A percentile compares a stretch with the other conserved stretches of the same genome.
Conservation (phyloP, 2,113 vertebrate genomes). For the Clarias batrachus region DNA sequence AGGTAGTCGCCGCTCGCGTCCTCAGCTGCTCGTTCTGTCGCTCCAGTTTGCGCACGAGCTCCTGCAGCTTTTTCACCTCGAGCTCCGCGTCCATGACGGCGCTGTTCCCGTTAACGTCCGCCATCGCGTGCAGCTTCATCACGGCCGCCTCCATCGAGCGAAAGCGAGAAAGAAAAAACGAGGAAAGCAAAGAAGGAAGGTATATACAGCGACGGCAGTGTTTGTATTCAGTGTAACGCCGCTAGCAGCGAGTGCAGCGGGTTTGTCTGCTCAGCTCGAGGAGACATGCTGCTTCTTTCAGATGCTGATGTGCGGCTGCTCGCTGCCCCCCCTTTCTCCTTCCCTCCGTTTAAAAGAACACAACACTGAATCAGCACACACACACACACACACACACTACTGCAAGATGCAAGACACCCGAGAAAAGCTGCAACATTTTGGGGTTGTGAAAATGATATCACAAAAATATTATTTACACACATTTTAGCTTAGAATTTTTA, state of each 20-base stretch:
- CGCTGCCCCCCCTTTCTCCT: slow-evolving; percentile 43
- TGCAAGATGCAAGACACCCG: neutral
- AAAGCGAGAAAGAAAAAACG: neutral
- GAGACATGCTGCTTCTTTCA: slow-evolving; percentile 48
- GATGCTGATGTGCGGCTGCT: slow-evolving; percentile 50
- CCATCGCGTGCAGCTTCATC: slow-evolving; percentile 70
- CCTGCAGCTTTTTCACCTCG: slow-evolving; percentile 94
- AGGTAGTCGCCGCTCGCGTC: slow-evolving; percentile 77
- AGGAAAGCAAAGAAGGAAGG: neutral
- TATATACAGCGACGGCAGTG: slow-evolving; percentile 48
- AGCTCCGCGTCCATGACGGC: slow-evolving; percentile 82
- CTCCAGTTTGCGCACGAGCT: slow-evolving; percentile 90
- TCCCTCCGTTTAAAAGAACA: slow-evolving; percentile 41
- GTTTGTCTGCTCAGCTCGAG: neutral
- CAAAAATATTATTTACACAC: neutral
- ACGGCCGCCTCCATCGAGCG: slow-evolving; percentile 73
- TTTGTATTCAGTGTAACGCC: slow-evolving; percentile 51
- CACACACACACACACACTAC: neutral
- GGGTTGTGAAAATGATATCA: neutral
- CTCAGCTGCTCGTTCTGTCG: slow-evolving; percentile 91
- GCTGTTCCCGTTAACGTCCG: slow-evolving; percentile 78
- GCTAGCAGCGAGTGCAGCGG: slow-evolving; percentile 32
- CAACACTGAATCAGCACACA: slow-evolving; percentile 24
- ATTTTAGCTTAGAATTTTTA: neutral
- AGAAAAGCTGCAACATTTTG: neutral